A percentile compares a stretch with the other conserved stretches of the same genome.
Conservation (phyloP, 2,888 invertebrate species). For the Amphimallon solstitiale region DNA sequence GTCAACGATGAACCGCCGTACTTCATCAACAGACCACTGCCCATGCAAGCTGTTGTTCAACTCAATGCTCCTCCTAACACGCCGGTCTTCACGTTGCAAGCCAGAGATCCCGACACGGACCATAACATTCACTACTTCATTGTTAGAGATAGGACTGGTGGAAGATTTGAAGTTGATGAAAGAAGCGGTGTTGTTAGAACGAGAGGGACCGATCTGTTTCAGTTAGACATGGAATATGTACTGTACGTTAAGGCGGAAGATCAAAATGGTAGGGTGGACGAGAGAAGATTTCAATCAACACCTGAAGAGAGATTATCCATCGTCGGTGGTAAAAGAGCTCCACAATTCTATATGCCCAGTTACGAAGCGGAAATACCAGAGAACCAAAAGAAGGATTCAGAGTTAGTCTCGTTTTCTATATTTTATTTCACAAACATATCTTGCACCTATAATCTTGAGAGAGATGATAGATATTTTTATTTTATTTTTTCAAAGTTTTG, state of each 20-base stretch:
- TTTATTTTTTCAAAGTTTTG: no score
- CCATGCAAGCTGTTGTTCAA: conserved; percentile 97
- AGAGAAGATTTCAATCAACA: conserved; percentile 88
- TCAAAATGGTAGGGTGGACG: conserved; percentile 93
- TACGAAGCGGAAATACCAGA: conserved; percentile 97
- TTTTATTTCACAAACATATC: no score
- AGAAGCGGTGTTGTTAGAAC: conserved; percentile 84
- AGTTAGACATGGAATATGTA: conserved; percentile 96
- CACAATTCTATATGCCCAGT: conserved; percentile 95
- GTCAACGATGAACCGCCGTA: conserved; percentile 97
- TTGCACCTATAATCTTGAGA: no score
- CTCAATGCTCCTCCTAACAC: conserved; percentile 95
- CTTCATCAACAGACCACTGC: conserved; percentile 95
- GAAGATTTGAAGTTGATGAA: conserved; percentile 61
- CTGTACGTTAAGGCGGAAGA: conserved; percentile 96
- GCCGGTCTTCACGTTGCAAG: conserved; percentile 96
- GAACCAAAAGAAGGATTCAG: conserved; percentile 95
- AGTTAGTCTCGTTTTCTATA: conserved; percentile 75
- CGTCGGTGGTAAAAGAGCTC: conserved; percentile 96
- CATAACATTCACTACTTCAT: conserved; percentile 97
- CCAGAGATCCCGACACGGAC: conserved; percentile 95
- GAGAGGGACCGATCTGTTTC: conserved; percentile 90
- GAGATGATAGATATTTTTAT: no score
- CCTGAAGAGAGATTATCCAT: conserved; percentile 92
- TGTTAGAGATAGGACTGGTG: conserved; percentile 87